phyloP scores from a whole-genome alignment of 2,113 vertebrate genomes.

The Carlito syrichta region DNA sequence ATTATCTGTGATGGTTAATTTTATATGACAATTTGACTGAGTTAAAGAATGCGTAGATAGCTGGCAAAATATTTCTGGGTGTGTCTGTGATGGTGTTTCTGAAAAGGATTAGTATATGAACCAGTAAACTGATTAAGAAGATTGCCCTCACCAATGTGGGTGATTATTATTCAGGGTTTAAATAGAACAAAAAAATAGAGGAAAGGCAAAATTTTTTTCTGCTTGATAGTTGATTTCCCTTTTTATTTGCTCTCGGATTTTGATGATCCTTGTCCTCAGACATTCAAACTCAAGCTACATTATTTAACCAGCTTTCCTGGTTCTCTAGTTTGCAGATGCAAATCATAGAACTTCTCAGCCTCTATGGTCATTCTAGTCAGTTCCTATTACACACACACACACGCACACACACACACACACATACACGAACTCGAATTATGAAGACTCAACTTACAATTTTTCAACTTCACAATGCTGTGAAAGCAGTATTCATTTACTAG shows the following conservation, averaged over 20 bases:
- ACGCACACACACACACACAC: not conserved
- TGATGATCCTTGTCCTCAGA: not conserved
- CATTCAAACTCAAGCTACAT: not conserved
- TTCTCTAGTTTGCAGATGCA: not conserved
- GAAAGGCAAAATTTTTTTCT: not conserved
- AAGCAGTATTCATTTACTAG: not conserved
- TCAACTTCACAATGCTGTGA: not conserved
- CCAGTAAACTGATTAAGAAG: not conserved
- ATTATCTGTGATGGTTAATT: not conserved
- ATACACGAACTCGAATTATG: not conserved
- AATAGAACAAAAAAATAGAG: not conserved
- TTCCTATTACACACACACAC: not conserved
- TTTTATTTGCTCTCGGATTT: not conserved
- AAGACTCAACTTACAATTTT: not conserved
- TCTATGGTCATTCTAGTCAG: not conserved
- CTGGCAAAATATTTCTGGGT: not conserved
- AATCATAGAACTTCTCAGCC: not conserved
- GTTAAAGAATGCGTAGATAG: not conserved
- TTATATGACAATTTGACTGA: not conserved
- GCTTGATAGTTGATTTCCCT: not conserved
- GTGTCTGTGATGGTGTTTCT: not conserved
- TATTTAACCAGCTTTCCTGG: not conserved
- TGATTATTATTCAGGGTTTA: not conserved
- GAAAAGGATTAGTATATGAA: not conserved
- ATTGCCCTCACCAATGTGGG: not conserved